A percentile compares a stretch with the other conserved stretches of the same genome.
Evolutionary conservation across 2,888 invertebrate species (phyloP).

Genomic region (Xanthia icteritia): DNA sequence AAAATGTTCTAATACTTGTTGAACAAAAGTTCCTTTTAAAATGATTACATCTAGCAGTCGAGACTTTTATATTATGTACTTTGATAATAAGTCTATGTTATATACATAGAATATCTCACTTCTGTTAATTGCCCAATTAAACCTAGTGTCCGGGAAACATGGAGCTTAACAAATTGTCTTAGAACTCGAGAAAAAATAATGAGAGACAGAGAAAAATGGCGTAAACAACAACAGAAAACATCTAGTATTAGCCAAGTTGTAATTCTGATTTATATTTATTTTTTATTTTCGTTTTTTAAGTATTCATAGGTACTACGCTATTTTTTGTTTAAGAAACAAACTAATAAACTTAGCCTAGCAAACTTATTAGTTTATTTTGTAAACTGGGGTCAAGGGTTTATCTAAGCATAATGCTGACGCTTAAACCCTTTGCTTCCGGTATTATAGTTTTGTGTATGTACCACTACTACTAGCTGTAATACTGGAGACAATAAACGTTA

Average conservation of each 20-base stretch:
- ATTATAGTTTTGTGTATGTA: no score
- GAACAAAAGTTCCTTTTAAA: not conserved
- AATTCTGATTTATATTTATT: not conserved
- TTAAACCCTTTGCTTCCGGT: no score
- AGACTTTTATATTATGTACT: not conserved
- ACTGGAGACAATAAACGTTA: no score
- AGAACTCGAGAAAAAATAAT: conserved; percentile 42
- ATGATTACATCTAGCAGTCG: no score
- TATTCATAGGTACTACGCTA: not conserved
- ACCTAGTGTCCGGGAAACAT: conserved; percentile 9
- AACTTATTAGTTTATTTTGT: no score
- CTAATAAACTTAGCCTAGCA: not conserved
- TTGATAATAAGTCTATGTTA: not conserved
- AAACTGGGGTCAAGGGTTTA: no score
- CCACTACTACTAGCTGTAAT: no score
- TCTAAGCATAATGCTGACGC: no score
- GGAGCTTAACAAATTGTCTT: conserved; percentile 25
- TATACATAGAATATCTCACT: conserved; percentile 10
- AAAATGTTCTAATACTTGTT: not conserved
- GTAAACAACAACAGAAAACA: not conserved
- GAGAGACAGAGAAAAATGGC: conserved; percentile 13
- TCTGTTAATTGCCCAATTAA: conserved; percentile 22
- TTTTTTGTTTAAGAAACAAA: not conserved
- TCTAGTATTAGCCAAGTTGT: not conserved
- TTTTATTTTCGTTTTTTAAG: no score